Base-by-base conservation (phyloP, 35 echinoderm and acorn worm genomes). In the Patiria miniata region DNA sequence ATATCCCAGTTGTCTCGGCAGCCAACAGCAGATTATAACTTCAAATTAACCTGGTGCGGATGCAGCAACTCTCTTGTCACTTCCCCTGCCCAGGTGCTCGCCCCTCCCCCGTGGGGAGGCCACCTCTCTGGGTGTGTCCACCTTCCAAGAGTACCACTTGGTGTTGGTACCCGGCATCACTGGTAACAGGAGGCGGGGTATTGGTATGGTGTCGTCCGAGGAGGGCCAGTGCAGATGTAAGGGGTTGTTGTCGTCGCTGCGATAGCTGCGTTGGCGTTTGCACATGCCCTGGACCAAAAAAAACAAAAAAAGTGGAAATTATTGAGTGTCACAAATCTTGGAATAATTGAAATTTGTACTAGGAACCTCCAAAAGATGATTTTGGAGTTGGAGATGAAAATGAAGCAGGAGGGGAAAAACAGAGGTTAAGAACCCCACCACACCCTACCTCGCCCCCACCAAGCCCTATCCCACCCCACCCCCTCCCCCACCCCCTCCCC, bases 91-190 rank as follows among this genome's bases (percentile, higher is more conserved):
- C 1, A 2, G 7, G 34, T 81, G 38, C 19, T 21, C 15, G 7
- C 40, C 40, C 53, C 82, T 21, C 26, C 8, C 54, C 39, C 30
- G 28, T 22, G 52, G 82, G 57, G 51, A 59, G 19, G 37, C 51
- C 18, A 28, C 36, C 14, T 84, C 82, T 84, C 82, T 84, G 36
- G 82, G 82, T 37, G 29, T 78, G 28, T 87, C 52, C 15, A 79
- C 76, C n/a, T 80, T 59, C 88, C 88, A 90, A 8, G 88, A 81
- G 51, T 78, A 90, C 88, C 88, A 90, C 8, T 90, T 78, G 12
- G 60, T 90, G 81, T 52, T 79, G 36, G 88, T 81, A 9, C 88
- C 88, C 36, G 88, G 88, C 40, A 73, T 84, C 21, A 83, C 50
- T 58, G 88, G 88, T 17, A 90, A 55, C 37, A 90, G 58, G 59